phyloP scores from a whole-genome alignment of 1,140 invertebrate genomes.

The Megalonaias nervosa region DNA sequence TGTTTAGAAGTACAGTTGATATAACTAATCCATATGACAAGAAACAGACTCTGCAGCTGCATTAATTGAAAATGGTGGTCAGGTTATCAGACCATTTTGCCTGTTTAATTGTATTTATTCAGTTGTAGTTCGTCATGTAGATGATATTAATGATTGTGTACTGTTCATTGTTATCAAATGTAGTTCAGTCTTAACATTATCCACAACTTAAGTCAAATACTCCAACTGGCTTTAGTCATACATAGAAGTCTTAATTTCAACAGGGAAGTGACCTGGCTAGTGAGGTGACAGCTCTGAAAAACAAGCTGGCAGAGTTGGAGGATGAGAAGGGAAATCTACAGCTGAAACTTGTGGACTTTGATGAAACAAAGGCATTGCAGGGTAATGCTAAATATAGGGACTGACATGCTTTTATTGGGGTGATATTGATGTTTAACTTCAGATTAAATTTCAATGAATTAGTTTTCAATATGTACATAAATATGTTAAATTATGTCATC shows the following conservation, averaged over 20 bases:
- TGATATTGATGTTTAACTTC: too few relatives aligned
- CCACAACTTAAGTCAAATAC: too few relatives aligned
- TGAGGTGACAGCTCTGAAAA: constrained; percentile 76
- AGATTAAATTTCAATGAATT: too few relatives aligned
- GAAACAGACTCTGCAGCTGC: too few relatives aligned
- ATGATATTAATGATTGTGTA: background rate
- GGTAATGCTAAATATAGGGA: constrained; percentile 11
- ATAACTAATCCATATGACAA: too few relatives aligned
- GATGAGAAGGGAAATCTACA: constrained; percentile 92
- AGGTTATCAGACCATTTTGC: too few relatives aligned
- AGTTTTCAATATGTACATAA: background rate
- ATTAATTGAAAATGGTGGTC: too few relatives aligned
- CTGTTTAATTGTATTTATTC: too few relatives aligned
- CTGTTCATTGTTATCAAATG: background rate
- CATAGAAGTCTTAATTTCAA: background rate
- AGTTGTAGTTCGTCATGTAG: too few relatives aligned
- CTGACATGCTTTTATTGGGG: too few relatives aligned
- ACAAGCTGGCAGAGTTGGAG: constrained; percentile 86
- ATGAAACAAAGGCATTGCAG: constrained; percentile 72
- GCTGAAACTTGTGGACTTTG: constrained; percentile 85
- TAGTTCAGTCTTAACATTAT: background rate
- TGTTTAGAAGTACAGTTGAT: too few relatives aligned
- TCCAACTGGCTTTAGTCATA: background rate
- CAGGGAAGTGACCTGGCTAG: constrained; percentile 41
- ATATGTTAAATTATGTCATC: background rate